Base-by-base conservation (phyloP, 2,888 invertebrate genomes). In the Serripes groenlandicus region DNA sequence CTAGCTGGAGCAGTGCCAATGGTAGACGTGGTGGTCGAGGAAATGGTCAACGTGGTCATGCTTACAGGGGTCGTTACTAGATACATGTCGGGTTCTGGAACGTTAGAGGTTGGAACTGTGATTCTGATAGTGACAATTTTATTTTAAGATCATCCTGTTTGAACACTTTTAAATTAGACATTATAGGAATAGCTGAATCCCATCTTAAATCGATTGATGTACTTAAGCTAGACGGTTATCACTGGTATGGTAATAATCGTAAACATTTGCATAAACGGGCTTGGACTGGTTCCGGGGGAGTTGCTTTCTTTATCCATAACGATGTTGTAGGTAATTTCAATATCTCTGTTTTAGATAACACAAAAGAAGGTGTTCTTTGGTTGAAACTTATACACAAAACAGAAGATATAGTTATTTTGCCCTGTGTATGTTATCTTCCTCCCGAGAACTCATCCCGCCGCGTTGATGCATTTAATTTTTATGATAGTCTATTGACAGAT, bases 271-370 rank as follows among this genome's bases (percentile, higher is more conserved):
- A n/a, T n/a, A n/a, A n/a, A n/a, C n/a, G n/a, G n/a, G 71, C 78
- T n/a, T n/a, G 64, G 32, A 52, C 37, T 15, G 71, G 68, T 7
- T 76, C 76, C 3, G 81, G 76, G n/a, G 76, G 72, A 18, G 76
- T 76, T 5, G 76, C 73, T 1, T 76, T 81, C 72, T 52, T 81
- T 5, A 32, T 73, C 23, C 56, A 34, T 30, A 42, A 76, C 30
- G 34, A 52, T 0, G 30, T 81, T 28, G 18, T 62, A 11, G 32
- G 30, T 28, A 62, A 18, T 15, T 62, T 30, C 30, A 62, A 62
- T 62, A 30, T 23, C 18, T 62, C 66, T 37, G 35, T 66, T 28
- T 9, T 28, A 66, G 15, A 26, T 15, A 32, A 15, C 35, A 21
- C 11, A 18, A 21, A 23, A 21, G 37, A 66, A 64, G 64, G 64